A percentile compares a stretch with the other conserved stretches of the same genome.
Conservation (phyloP, 1,140 invertebrate genomes). For the Drosophila lini region DNA sequence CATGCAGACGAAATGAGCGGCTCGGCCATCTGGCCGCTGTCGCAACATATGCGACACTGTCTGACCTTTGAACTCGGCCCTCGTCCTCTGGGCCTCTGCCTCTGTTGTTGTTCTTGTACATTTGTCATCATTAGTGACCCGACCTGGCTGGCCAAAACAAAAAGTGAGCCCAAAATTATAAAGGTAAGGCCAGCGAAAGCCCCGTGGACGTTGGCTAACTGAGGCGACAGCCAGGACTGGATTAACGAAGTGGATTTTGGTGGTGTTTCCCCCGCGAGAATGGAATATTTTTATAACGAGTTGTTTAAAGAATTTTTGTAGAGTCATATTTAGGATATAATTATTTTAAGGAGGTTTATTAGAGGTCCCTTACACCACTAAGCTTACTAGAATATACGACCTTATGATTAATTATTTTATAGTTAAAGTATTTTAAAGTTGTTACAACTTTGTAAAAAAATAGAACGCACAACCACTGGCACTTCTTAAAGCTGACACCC, state of each 20-base stretch:
- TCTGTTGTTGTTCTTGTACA: conserved; percentile 62
- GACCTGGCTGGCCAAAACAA: conserved; percentile 33
- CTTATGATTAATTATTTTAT: background rate
- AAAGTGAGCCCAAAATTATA: conserved; percentile 19
- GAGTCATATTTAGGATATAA: background rate
- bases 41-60: conserved; percentile 68
- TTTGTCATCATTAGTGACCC: conserved; percentile 78
- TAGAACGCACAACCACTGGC: background rate
- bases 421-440: background rate
- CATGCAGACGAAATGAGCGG: conserved; percentile 75
- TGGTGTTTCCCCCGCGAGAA: background rate
- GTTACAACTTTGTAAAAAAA: too few relatives aligned
- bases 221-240: conserved; percentile 29
- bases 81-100: conserved; percentile 11
- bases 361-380: background rate
- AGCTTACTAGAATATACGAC: too few relatives aligned
- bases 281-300: background rate
- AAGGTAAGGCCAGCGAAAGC: conserved; percentile 24
- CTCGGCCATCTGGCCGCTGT: conserved; percentile 55
- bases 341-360: background rate
- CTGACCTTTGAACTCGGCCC: conserved; percentile 69
- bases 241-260: conserved; percentile 34
- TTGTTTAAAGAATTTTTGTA: background rate
- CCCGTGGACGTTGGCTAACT: conserved; percentile 38
- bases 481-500: background rate